Evolutionary conservation across 1,140 invertebrate genomes (phyloP), one percentile per base, ranked within the genome.

Genomic region (Sinonovacula constricta): DNA sequence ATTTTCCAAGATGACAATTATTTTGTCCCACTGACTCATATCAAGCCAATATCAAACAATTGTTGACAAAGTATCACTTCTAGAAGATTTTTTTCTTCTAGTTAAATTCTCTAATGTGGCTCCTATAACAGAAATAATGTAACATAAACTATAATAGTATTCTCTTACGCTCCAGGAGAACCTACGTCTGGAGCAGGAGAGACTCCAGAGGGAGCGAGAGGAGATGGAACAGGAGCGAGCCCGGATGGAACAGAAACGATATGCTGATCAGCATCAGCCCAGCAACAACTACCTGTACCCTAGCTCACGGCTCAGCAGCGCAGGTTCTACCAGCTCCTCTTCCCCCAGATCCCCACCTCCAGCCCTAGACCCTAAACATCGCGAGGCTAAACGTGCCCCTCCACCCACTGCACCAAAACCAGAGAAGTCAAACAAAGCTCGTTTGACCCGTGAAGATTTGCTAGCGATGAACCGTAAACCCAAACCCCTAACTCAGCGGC

Each of bases 381-480:
- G 18, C 0, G 45, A 60, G 1, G 33, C 54, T 33, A 75, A 45
- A 36, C 65, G 54, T 24, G 56, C 28, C 54, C 79, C 67, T 18
- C 79, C 66, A 33, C 59, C 72, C 31, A 77, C 66, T 51, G 59
- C 66, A 31, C 75, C 66, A 2, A 78, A 78, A 53, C 75, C 75
- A 10, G 75, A 78, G 3, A 68, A 45, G 63, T 51, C 22, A 18
- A 22, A 66, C 18, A 80, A 72, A 39, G 66, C 30, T 26, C 33
- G 78, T 7, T 78, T 83, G 26, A 85, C 85, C 10, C 75, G 83
- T 34, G 87, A 86, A 31, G 89, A 88, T 70, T 83, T 88, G 85
- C 74, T 86, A 70, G 87, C 82, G 67, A 91, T 87, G 85, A 90
- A 87, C 67, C 79, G 85, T 26, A 88, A 82, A 83, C 82, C 86